Evolutionary conservation across 2,113 vertebrate species (phyloP), one percentile per base, ranked within the genome.

Genomic region (Amphiprion percula): DNA sequence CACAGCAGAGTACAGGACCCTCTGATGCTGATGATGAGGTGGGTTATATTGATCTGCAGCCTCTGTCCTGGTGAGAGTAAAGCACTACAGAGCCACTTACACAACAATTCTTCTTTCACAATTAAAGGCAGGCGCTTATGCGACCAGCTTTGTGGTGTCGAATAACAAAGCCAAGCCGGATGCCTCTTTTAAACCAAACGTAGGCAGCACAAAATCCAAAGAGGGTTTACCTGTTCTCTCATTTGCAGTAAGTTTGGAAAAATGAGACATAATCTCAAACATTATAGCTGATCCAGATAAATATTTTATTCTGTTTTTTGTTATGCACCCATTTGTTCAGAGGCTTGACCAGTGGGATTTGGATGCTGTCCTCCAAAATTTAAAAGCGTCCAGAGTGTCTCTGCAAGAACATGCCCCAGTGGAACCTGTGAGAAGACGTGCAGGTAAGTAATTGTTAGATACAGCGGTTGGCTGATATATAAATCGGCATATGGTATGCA

Each of bases 331-430:
- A 26, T 26, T 26, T 26, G 26, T 91, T 71, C 69, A 97, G 97
- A 77, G 75, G 28, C 64, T 90, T 7, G 91, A 95, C 53, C 91
- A 92, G 15, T 88, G 79, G 92, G 90, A 95, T 86, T 83, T 92
- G 62, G 92, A 94, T 56, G 68, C 84, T 46, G 77, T 90, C 81
- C 84, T 87, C 26, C 90, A 88, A 66, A 92, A 89, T 55, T 76
- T 93, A 74, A 65, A 87, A 56, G 77, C 82, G 14, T 73, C 21
- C 69, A 58, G 81, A 37, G 70, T 59, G 4, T 49, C 17, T 60
- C 14, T 79, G 62, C 30, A 0, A 0, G 21, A 11, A 6, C 2
- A 24, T 64, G 50, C 30, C 70, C 84, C 72, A 1, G 52, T 41
- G 37, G 47, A 63, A 67, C 79, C 66, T 47, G 7, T 21, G 19